Evolutionary conservation across 2,888 invertebrate genomes (phyloP).

Genomic region (Oligia strigilis): DNA sequence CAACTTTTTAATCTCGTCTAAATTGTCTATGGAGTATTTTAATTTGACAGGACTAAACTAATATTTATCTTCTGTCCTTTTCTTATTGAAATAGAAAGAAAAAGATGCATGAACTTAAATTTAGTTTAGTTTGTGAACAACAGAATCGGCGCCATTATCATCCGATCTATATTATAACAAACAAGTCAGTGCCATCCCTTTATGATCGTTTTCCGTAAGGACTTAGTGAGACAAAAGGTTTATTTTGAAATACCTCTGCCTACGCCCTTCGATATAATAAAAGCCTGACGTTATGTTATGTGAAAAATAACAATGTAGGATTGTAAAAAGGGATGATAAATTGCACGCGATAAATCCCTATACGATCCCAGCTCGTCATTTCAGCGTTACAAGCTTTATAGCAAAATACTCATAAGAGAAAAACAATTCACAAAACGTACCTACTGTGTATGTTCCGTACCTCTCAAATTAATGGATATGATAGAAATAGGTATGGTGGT

Average conservation of each 20-base stretch:
- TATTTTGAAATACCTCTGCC: neutral
- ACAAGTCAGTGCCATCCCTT: neutral
- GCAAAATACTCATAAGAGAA: conserved; percentile 24
- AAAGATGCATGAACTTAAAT: too few relatives aligned
- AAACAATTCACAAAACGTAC: conserved; percentile 17
- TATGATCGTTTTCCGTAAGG: neutral
- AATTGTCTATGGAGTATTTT: too few relatives aligned
- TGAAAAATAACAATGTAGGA: conserved; percentile 38
- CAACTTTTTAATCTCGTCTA: too few relatives aligned
- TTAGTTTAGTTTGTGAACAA: too few relatives aligned
- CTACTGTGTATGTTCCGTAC: neutral
- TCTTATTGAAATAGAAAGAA: too few relatives aligned
- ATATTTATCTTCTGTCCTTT: too few relatives aligned
- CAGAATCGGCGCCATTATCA: neutral
- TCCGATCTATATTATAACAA: neutral
- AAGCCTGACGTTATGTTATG: conserved; percentile 20
- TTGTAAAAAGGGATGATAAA: conserved; percentile 49
- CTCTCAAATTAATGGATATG: neutral
- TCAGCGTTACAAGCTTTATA: conserved; percentile 28
- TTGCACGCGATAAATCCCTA: conserved; percentile 48
- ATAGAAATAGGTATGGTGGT: neutral
- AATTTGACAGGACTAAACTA: too few relatives aligned
- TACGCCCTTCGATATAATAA: conserved; percentile 15
- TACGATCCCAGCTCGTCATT: conserved; percentile 38
- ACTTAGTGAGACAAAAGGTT: conserved; percentile 1